These are phyloP conservation scores for Ophiodon elongatus DNA, from an alignment of 2,113 vertebrate genomes.

Conservation along the genomic window DNA sequence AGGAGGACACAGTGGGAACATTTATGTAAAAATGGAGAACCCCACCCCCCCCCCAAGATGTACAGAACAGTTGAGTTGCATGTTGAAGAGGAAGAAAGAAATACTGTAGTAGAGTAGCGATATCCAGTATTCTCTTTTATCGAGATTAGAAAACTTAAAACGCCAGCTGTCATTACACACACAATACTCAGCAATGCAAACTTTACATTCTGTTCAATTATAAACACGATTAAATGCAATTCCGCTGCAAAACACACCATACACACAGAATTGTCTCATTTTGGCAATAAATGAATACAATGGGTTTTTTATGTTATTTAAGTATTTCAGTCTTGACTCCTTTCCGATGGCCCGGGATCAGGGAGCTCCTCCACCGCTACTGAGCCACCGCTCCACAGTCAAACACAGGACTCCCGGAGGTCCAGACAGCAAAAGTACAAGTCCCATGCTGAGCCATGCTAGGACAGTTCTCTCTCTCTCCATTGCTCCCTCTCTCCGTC, in stretches of 20 bases:
- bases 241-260: background rate
- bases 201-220: constrained; percentile 52
- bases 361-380: background rate
- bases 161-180: constrained; percentile 49
- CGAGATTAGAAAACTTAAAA: constrained; percentile 52
- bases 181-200: constrained; percentile 45
- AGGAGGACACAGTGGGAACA: background rate
- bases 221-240: constrained; percentile 34
- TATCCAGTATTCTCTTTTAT: constrained; percentile 37
- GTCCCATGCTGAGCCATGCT: constrained; percentile 44
- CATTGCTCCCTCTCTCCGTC: too few relatives aligned
- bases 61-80: background rate
- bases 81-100: constrained; percentile 26
- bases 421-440: constrained; percentile 30
- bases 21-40: background rate
- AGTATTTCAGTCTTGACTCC: background rate
- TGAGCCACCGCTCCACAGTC: constrained; percentile 15
- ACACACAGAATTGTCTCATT: background rate
- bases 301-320: background rate
- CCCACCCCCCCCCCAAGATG: background rate
- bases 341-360: background rate
- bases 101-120: constrained; percentile 44
- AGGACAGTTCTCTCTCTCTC: constrained; percentile 46
- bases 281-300: background rate
- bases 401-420: constrained; percentile 35